Evolutionary conservation across 2,797 vertebrate genomes (phyloP), one percentile per base, ranked within the genome.

Genomic region (Sebastes minor): DNA sequence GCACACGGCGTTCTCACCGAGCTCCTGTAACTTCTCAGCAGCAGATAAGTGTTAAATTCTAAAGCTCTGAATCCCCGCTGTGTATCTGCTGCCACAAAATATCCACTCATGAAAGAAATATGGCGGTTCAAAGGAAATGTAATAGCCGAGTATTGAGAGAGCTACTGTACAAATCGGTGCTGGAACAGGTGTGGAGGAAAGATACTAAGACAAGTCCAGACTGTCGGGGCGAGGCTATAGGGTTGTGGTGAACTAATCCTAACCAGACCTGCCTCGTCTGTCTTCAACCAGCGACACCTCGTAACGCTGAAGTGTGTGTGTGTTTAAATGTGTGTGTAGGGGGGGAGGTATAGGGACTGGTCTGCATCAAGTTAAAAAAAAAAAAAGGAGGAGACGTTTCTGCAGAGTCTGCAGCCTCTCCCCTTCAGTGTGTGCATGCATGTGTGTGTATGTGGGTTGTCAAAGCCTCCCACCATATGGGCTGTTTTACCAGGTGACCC

Each of bases 281-380:
- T 95, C 93, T 95, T 94, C 93, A 88, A 86, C 88, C 87, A 83
- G 89, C 88, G 71, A 89, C 94, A 95, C 92, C 90, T 94, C 89
- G 73, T 92, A 93, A 94, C 85, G 80, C 85, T 81, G 76, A 77
- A 59, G 74, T 57, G 67, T 53, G 74, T 59, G 80, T 67, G 86
- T 81, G 82, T 83, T 76, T 82, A 55, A 69, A 75, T 75, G 74
- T 80, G 77, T 83, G 65, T 73, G 68, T 52, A 25, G 35, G 82
- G 67, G 70, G 23, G 76, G 68, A 61, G 59, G 71, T 63, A 71
- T 42, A 75, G 88, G 78, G 80, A 83, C 88, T 86, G 85, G 79
- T 89, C 90, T 92, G 88, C 88, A 89, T 92, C 78, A 85, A 90
- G 90, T 93, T 90, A 66, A 65, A 71, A 69, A n/a, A 64, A 75